Base-by-base conservation (phyloP, 2,113 vertebrate species). In the Micromys minutus region DNA sequence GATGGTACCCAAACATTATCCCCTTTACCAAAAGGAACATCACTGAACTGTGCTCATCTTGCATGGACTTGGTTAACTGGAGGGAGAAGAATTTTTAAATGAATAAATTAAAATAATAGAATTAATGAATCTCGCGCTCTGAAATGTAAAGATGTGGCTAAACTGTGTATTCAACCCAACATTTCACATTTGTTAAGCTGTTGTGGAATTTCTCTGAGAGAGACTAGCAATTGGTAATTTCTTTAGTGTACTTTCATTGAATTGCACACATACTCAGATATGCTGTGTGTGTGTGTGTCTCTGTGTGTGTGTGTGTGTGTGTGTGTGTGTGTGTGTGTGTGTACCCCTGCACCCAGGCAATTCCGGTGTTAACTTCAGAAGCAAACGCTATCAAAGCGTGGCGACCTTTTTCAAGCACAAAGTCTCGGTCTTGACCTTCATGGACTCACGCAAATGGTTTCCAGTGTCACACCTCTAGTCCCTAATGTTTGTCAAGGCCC, bases 331-430 rank as follows among this genome's bases (percentile, higher is more conserved):
- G 29, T 31, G 29, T 29, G 50, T 1, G 57, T 4, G 34, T 1
- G 24, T 3, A 24, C 34, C 47, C 65, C 9, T 5, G 55, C 29
- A 55, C 11, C 29, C 13, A 0, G 1, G 45, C 24, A n/a, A 2
- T 57, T 69, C 55, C 74, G 12, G 16, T 31, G 65, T 45, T 52
- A 39, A 45, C 8, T 42, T 42, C 16, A 50, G 21, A 88, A 76
- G 17, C 11, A 21, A 19, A 15, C n/a, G 36, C 19, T 0, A 61
- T 15, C 67, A 87, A 85, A 80, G 61, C 15, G 1, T 45, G 67
- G 63, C 2, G 52, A 94, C 77, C 77, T 93, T 88, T 79, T 21
- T 19, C 12, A 71, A 26, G 42, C 85, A 59, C 42, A 36, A 52
- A 89, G 69, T 16, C 71, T 69, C 42, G 1, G 10, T 36, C 24